Evolutionary conservation across 2,113 vertebrate genomes (phyloP).

Genomic region (Myrmecophaga tridactyla): DNA sequence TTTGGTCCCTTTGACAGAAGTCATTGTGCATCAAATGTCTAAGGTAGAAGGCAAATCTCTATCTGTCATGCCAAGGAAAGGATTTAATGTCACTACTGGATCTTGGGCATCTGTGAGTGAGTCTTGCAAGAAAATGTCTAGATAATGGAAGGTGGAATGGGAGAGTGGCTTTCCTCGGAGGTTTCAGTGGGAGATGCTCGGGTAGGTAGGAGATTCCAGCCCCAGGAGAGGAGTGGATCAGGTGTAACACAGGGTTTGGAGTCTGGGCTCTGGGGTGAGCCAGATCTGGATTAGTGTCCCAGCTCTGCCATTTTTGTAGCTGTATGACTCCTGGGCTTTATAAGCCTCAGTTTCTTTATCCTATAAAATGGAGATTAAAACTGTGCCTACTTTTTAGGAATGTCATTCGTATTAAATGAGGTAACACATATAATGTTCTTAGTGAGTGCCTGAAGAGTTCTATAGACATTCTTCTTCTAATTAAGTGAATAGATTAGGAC

Average conservation of each 20-base stretch:
- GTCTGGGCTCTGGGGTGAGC: background rate
- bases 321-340: background rate
- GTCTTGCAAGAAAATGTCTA: background rate
- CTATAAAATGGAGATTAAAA: slow-evolving; percentile 8
- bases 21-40: background rate
- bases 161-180: background rate
- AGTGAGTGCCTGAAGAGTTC: background rate
- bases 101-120: background rate
- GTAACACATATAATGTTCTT: background rate
- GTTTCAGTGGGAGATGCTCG: background rate
- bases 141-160: background rate
- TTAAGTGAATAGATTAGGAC: background rate
- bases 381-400: background rate
- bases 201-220: background rate
- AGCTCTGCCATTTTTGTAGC: background rate
- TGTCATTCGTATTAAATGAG: background rate
- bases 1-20: background rate
- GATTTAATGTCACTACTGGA: background rate
- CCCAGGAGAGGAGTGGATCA: background rate
- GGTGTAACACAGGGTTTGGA: background rate
- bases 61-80: background rate
- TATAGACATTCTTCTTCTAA: background rate
- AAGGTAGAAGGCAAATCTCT: slow-evolving; percentile 21
- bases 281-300: background rate
- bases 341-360: slow-evolving; percentile 2